Conservation (phyloP, 1,140 invertebrate genomes). For the Euura lappo region DNA sequence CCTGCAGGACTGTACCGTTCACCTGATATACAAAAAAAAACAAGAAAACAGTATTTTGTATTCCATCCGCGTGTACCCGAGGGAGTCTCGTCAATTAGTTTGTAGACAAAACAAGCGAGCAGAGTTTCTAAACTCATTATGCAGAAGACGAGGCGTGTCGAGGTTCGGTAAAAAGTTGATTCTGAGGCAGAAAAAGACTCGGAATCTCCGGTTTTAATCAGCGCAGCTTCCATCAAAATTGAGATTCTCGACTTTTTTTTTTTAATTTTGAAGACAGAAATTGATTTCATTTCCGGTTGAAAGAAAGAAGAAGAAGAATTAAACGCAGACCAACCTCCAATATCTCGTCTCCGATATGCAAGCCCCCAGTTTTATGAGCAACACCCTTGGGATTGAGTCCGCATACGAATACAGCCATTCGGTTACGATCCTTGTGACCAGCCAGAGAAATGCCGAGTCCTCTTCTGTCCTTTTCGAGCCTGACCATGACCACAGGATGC, state of each 20-base stretch:
- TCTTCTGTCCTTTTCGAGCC: slow-evolving; percentile 68
- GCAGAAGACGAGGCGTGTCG: background rate
- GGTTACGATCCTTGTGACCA: slow-evolving; percentile 91
- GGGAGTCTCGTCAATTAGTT: too few species aligned
- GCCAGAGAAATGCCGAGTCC: slow-evolving; percentile 91
- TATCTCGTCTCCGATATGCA: slow-evolving; percentile 94
- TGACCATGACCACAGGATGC: slow-evolving; percentile 71
- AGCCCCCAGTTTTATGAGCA: slow-evolving; percentile 74
- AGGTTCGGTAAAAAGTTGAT: too few species aligned
- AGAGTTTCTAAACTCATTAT: background rate
- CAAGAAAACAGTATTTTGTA: too few species aligned
- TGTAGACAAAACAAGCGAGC: slow-evolving; percentile 14
- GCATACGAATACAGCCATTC: slow-evolving; percentile 96
- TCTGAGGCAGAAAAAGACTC: too few species aligned
- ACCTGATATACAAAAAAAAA: slow-evolving; percentile 68
- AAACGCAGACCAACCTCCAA: slow-evolving; percentile 74
- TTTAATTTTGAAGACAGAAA: too few species aligned
- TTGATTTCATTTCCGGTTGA: too few species aligned
- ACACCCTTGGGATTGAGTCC: slow-evolving; percentile 90
- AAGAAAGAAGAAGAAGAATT: too few species aligned
- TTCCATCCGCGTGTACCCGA: too few species aligned
- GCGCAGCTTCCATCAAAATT: too few species aligned
- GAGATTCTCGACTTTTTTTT: too few species aligned
- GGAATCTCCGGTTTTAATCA: too few species aligned
- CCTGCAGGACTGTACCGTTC: slow-evolving; percentile 93